A percentile compares a stretch with the other conserved stretches of the same genome.
These are phyloP conservation scores for Chrysodeixis includens DNA, from an alignment of 2,888 invertebrate genomes.

Conservation along the genomic window DNA sequence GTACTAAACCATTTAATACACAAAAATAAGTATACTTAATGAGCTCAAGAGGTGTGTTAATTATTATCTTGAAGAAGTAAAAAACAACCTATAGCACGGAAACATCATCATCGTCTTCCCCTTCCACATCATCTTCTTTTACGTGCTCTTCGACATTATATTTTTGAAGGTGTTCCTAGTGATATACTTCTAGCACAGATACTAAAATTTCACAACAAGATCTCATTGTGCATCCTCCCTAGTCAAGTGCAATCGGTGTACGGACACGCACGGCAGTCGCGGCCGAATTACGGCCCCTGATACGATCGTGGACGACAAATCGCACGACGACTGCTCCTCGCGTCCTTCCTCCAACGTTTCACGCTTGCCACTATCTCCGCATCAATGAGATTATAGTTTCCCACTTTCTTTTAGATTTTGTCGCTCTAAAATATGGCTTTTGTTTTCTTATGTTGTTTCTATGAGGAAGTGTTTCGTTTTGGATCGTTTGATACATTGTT, in stretches of 20 bases:
- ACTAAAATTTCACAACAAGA: neutral
- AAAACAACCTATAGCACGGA: no score
- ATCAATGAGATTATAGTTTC: slow-evolving; percentile 52
- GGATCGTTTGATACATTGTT: neutral
- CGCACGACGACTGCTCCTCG: slow-evolving; percentile 67
- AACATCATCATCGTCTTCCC: no score
- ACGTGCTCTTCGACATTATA: no score
- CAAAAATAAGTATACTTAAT: no score
- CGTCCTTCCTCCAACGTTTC: slow-evolving; percentile 53
- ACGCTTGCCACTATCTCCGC: slow-evolving; percentile 54
- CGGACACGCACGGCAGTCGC: slow-evolving; percentile 80
- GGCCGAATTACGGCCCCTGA: slow-evolving; percentile 78
- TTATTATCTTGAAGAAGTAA: no score
- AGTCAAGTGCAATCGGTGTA: slow-evolving; percentile 69
- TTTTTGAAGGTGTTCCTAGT: no score
- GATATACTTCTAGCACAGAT: no score
- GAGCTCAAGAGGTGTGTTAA: no score
- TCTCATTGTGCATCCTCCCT: slow-evolving; percentile 59
- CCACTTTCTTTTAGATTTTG: slow-evolving; percentile 52
- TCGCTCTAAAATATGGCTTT: slow-evolving; percentile 41
- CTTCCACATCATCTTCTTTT: no score
- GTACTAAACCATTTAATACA: no score
- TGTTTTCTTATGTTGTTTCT: slow-evolving; percentile 23
- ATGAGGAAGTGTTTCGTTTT: neutral
- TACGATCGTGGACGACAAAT: slow-evolving; percentile 79